A percentile compares a stretch with the other conserved stretches of the same genome.
These are phyloP conservation scores for Simalia tracyae DNA, from an alignment of 2,797 vertebrate species.

Conservation along the genomic window DNA sequence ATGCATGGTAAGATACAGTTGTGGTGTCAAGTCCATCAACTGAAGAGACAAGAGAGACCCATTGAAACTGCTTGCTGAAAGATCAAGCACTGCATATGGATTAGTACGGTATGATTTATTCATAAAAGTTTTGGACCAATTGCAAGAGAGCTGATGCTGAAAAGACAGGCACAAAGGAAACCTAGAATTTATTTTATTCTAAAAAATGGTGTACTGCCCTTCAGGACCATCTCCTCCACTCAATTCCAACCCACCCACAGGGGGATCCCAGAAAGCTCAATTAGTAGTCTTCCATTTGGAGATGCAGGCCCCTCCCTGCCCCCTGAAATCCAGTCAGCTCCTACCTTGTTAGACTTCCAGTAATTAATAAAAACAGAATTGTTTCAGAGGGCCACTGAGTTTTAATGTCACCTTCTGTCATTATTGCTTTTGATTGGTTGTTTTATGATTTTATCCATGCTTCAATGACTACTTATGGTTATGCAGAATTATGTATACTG, in stretches of 20 bases:
- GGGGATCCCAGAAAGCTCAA: neutral
- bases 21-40: neutral
- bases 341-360: neutral
- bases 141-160: neutral
- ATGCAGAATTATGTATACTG: neutral
- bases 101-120: neutral
- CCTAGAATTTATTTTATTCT: neutral
- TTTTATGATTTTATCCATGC: neutral
- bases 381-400: neutral
- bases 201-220: neutral
- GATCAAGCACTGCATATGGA: neutral
- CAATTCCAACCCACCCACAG: neutral
- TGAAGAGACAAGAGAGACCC: neutral
- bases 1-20: neutral
- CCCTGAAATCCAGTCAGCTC: neutral
- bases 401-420: neutral
- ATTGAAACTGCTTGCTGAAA: neutral
- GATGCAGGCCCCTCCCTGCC: neutral
- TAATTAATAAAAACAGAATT: neutral
- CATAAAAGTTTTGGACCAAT: neutral
- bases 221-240: neutral
- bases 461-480: neutral
- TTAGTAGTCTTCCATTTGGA: neutral
- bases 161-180: slow-evolving; percentile 9
- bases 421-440: neutral